Conservation (phyloP, 1,140 invertebrate species). For the Monochamus saltuarius region DNA sequence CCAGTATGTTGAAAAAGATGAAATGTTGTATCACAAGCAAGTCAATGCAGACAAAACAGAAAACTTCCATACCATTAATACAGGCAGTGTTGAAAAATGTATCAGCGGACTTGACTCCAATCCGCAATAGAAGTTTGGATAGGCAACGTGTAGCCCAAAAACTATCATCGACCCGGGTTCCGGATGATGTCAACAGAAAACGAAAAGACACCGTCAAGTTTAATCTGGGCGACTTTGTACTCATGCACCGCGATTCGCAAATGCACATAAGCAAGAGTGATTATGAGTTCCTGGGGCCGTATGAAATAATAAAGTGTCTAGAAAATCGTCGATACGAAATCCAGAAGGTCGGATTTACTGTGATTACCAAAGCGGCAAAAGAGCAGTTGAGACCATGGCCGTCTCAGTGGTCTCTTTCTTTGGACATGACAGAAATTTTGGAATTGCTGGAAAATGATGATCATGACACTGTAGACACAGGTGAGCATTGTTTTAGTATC, state of each 20-base stretch:
- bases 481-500: too few species aligned
- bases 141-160: slow-evolving; percentile 15
- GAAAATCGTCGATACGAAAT: slow-evolving; percentile 3
- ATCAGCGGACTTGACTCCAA: slow-evolving; percentile 13
- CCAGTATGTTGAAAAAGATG: slow-evolving; percentile 19
- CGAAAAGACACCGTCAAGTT: not conserved
- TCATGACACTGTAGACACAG: too few species aligned
- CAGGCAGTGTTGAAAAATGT: slow-evolving; percentile 19
- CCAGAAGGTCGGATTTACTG: slow-evolving; percentile 6
- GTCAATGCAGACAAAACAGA: not conserved
- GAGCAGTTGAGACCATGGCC: slow-evolving; percentile 11
- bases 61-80: slow-evolving; percentile 17
- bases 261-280: slow-evolving; percentile 15
- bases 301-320: slow-evolving; percentile 8
- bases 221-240: slow-evolving; percentile 17
- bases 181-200: not conserved
- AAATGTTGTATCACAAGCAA: slow-evolving; percentile 3
- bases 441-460: too few species aligned
- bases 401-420: too few species aligned
- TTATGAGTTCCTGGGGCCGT: slow-evolving; percentile 12
- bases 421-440: too few species aligned
- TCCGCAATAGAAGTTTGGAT: slow-evolving; percentile 17
- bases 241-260: slow-evolving; percentile 15
- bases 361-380: slow-evolving; percentile 18
- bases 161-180: not conserved